These are phyloP conservation scores for Panopea generosa DNA, from an alignment of 2,888 invertebrate species.

Conservation along the genomic window DNA sequence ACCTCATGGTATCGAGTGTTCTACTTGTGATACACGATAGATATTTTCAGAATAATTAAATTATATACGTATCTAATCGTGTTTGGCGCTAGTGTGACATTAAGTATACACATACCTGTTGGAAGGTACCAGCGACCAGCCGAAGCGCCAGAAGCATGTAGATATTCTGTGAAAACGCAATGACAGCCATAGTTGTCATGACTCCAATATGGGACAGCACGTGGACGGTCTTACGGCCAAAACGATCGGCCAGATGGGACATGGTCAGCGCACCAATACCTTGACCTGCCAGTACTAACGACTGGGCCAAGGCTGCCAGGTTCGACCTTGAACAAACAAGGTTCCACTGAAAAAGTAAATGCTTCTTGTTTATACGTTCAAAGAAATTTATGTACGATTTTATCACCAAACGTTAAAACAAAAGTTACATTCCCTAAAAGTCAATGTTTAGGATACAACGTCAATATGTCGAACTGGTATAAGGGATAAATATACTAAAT, in stretches of 20 bases:
- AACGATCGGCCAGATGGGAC: constrained; percentile 74
- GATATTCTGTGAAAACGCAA: constrained; percentile 57
- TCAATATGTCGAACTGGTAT: too few species aligned
- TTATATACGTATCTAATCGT: too few species aligned
- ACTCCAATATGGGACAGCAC: constrained; percentile 55
- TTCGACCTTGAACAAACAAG: constrained; percentile 76
- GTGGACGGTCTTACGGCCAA: constrained; percentile 60
- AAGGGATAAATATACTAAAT: too few species aligned
- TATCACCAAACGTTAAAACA: not conserved
- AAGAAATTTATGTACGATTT: not conserved
- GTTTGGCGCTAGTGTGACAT: too few species aligned
- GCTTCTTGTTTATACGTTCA: not conserved
- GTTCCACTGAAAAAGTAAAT: constrained; percentile 69
- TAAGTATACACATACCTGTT: too few species aligned
- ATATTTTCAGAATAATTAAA: too few species aligned
- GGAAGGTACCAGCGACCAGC: constrained; percentile 67
- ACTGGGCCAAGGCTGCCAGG: constrained; percentile 76
- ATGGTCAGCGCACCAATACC: constrained; percentile 76
- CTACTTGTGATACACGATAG: too few species aligned
- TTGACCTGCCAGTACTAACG: constrained; percentile 75
- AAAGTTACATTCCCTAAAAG: not conserved
- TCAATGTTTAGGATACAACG: too few species aligned
- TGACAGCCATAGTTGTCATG: constrained; percentile 41
- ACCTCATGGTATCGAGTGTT: too few species aligned
- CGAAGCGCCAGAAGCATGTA: constrained; percentile 66